phyloP scores from a whole-genome alignment of 2,888 invertebrate species.

The Erannis defoliaria region DNA sequence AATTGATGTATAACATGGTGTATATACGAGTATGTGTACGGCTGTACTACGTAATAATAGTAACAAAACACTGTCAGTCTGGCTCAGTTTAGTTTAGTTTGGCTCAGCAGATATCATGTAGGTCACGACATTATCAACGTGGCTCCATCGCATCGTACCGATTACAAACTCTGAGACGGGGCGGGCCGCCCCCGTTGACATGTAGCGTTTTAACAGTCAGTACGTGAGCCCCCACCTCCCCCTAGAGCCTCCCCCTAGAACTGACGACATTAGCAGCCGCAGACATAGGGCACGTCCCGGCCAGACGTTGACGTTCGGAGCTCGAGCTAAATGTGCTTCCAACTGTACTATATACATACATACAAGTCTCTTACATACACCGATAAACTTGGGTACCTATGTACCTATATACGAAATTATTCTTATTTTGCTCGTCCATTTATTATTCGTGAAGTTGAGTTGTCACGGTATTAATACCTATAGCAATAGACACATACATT shows the following conservation, averaged over 20 bases:
- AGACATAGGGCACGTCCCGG: conserved; percentile 82
- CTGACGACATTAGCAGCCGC: conserved; percentile 86
- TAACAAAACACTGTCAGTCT: conserved; percentile 10
- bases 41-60: not conserved
- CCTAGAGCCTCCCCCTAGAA: conserved; percentile 55
- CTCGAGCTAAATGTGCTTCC: conserved; percentile 57
- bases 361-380: conserved; percentile 18
- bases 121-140: conserved; percentile 80
- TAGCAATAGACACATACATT: no score
- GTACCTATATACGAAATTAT: not conserved
- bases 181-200: conserved; percentile 74
- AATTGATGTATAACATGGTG: no score
- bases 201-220: conserved; percentile 85
- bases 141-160: conserved; percentile 72
- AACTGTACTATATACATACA: conserved; percentile 5
- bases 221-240: conserved; percentile 69
- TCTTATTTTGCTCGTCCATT: not conserved
- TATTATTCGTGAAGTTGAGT: no score
- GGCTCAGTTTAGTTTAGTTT: conserved; percentile 20
- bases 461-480: no score
- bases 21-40: not conserved
- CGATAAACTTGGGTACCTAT: not conserved
- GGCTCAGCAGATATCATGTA: conserved; percentile 55
- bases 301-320: conserved; percentile 75
- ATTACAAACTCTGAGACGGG: conserved; percentile 69